Conservation (phyloP, 92 coral and sea anemone genomes). For the Umimayanthus chanpuru region DNA sequence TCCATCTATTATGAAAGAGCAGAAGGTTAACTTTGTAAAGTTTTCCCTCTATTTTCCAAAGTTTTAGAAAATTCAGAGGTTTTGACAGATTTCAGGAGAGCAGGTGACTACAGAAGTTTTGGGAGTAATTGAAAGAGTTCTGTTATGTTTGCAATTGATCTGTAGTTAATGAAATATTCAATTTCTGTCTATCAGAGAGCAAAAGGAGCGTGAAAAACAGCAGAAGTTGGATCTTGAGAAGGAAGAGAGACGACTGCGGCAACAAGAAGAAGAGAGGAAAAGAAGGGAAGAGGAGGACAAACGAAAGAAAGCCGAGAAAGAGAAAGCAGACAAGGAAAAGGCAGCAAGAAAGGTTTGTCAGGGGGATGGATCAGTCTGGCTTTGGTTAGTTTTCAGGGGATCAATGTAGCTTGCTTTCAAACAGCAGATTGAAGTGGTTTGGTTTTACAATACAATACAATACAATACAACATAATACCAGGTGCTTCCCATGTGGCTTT, state of each 20-base stretch:
- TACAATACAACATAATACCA: no score
- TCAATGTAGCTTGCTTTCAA: no score
- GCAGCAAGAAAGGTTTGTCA: slow-evolving; percentile 53
- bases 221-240: slow-evolving; percentile 89
- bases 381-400: no score
- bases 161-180: not conserved
- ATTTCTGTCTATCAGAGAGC: slow-evolving; percentile 62
- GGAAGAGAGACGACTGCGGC: slow-evolving; percentile 87
- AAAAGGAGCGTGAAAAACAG: slow-evolving; percentile 91
- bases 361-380: no score
- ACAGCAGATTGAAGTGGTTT: no score
- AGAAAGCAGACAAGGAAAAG: slow-evolving; percentile 86
- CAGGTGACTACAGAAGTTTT: no score
- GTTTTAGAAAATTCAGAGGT: not conserved
- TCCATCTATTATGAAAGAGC: no score
- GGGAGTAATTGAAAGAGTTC: not conserved
- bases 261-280: slow-evolving; percentile 90
- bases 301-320: slow-evolving; percentile 87
- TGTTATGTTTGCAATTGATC: no score
- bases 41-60: not conserved
- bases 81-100: no score
- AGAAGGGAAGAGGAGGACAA: slow-evolving; percentile 93
- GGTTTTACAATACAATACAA: no score
- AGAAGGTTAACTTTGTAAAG: no score
- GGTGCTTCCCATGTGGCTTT: no score